Base-by-base conservation (phyloP, 2,888 invertebrate species). In the Camptogramma bilineatum region DNA sequence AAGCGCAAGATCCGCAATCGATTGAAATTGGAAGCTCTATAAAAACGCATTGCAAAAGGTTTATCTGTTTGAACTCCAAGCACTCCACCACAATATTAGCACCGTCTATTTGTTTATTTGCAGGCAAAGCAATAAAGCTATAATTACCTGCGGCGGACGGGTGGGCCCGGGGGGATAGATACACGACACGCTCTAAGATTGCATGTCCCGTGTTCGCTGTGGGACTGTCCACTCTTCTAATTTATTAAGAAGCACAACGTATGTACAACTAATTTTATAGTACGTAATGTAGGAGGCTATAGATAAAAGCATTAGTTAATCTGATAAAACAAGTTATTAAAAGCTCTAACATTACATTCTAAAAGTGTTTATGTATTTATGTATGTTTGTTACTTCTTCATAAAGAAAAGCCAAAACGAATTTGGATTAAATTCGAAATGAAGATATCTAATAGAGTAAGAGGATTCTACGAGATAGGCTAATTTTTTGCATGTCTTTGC, bases 101-200 rank as follows among this genome's bases (percentile, higher is more conserved):
- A 39, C 34, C 10, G 42, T 44, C 50, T 31, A 39, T 16, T 58
- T 52, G 61, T 62, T 46, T 46, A 24, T 55, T 56, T 60, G 47
- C 47, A n/a, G 54, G 39, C 47, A 47, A 24, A 59, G 62, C 58
- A 62, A 55, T 62, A 66, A 66, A 66, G 52, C 58, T 54, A 55
- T 66, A 66, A 62, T 66, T 66, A 62, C 62, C 47, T 51, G 52
- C n/a, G 39, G 9, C 53, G 48, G 53, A n/a, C 51, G 17, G 13
- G 9, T 48, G 17, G 21, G n/a, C 51, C 28, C 58, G 16, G 17
- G 46, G 62, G 31, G n/a, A n/a, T n/a, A n/a, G n/a, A 44, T 44
- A 55, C 50, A 51, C 28, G 50, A 50, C 51, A 39, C 13, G 28
- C 7, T 31, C 46, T 19, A 21, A 21, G 56, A 60, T 60, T 52